Evolutionary conservation across 1,140 invertebrate genomes (phyloP), one percentile per base, ranked within the genome.

Genomic region (Zaprionus taronus): DNA sequence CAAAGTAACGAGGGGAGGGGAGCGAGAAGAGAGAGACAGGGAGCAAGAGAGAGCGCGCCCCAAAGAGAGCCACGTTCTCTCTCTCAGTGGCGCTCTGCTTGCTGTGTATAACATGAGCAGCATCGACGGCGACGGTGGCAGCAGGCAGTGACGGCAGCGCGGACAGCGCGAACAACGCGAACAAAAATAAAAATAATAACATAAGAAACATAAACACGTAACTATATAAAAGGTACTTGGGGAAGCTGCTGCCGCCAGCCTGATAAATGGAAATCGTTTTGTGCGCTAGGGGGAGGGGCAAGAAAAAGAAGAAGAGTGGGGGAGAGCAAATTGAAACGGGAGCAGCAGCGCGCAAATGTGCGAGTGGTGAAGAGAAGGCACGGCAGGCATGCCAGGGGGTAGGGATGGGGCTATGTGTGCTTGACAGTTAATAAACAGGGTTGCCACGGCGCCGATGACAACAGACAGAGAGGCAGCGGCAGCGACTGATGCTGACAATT

Each of bases 141-240:
- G 31, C 58, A 53, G 36, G 36, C 49, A 57, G 53, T 64, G 44
- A 57, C 63, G 55, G 63, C 70, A 67, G 71, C 63, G 55, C 44
- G 58, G 53, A 76, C 65, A 72, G 66, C 49, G 47, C 56, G 74
- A 72, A 80, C 79, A 67, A 63, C 49, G 47, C 56, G 74, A 72
- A 80, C 79, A 67, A 63, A 87, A 78, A 87, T 80, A 86, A 86
- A 87, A 87, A 89, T 84, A 87, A 87, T 81, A 87, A 83, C 80
- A 89, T 65, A 73, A 78, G 86, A 83, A 87, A 83, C 83, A 86
- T 86, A 87, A 86, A 86, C 83, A 87, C 83, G 71, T 86, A 86
- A 86, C 83, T 79, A 70, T 71, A 86, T 84, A 81, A 89, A 76
- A 87, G 84, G 84, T 87, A 77, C 68, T 73, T 62, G 58, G 49